Evolutionary conservation across 1,140 invertebrate species (phyloP), one percentile per base, ranked within the genome.

Genomic region (Nebria ingens): DNA sequence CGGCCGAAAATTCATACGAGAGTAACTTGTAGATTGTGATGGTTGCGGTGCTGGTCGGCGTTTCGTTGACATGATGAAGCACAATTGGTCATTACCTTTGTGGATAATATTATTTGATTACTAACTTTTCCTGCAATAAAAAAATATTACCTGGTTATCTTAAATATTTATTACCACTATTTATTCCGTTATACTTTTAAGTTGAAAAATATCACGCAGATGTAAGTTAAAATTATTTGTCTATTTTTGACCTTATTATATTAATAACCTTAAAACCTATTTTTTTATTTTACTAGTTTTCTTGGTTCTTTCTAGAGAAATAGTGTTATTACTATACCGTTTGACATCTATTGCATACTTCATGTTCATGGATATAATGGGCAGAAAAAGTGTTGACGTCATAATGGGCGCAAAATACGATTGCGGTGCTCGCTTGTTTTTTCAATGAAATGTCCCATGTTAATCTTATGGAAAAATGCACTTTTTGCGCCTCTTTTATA

Each of bases 1-100:
- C 2, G 78, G 76, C 23, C 80, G 70, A 60, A 80, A 82, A 64
- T 81, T 81, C 54, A 79, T 59, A 12, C 64, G 62, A 45, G 9
- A 45, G 4, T 4, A 12, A 53, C 21, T 6, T 23, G 60, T 59
- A 15, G 17, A 51, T 38, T 61, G 34, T 38, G 64, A 58, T n/a
- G 17, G 51, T 38, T 61, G 34, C 40, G 64, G 59, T 52, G 61
- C 56, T 19, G 65, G 53, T 25, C 59, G 59, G 52, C 67, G 58
- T 62, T 64, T 68, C 51, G 61, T 60, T 22, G 61, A 61, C 67
- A 69, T 69, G 21, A 51, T 56, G 17, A 51, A 51, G 40, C 40
- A 45, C 17, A 45, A 4, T 45, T 45, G 9, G 4, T 45, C 40
- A 45, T 45, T 45, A 6, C 40, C 40, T 45, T 17, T 45, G 9